Percentiles rank a stretch among this genome's conserved stretches.
phyloP scores from a whole-genome alignment of 2,888 invertebrate species.

The Lasioglossum lativentre region DNA sequence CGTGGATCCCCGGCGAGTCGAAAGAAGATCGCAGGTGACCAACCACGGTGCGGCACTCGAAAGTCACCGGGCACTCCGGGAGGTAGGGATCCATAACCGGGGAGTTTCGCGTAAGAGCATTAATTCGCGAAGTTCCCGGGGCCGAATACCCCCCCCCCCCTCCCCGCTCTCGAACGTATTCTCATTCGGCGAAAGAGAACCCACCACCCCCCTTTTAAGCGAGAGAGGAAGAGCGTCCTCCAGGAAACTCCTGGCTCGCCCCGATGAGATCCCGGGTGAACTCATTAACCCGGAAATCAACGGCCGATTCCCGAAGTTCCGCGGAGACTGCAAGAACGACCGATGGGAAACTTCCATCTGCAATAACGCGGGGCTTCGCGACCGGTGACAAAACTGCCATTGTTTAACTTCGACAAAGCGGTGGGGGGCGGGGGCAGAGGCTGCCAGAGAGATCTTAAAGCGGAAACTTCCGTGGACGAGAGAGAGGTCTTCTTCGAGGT shows the following conservation, averaged over 20 bases:
- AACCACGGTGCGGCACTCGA: conserved; percentile 1
- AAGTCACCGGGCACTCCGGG: conserved; percentile 19
- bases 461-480: conserved; percentile 42
- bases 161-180: conserved; percentile 46
- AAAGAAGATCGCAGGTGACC: neutral
- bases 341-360: conserved; percentile 73
- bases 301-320: conserved; percentile 63
- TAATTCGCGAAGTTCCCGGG: conserved; percentile 57
- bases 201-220: neutral
- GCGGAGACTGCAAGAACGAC: conserved; percentile 34
- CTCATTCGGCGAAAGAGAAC: conserved; percentile 42
- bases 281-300: conserved; percentile 73
- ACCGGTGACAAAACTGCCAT: conserved; percentile 71
- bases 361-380: conserved; percentile 62
- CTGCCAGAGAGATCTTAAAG: conserved; percentile 17
- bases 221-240: neutral
- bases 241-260: conserved; percentile 18
- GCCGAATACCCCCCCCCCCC: conserved; percentile 8
- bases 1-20: neutral
- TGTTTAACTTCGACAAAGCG: conserved; percentile 74
- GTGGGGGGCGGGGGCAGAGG: neutral
- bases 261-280: conserved; percentile 45
- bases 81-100: conserved; percentile 4
- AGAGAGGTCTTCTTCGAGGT: conserved; percentile 25
- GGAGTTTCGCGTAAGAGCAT: conserved; percentile 55